A percentile compares a stretch with the other conserved stretches of the same genome.
Conservation (phyloP, 2,888 invertebrate genomes). For the Oligia strigilis region DNA sequence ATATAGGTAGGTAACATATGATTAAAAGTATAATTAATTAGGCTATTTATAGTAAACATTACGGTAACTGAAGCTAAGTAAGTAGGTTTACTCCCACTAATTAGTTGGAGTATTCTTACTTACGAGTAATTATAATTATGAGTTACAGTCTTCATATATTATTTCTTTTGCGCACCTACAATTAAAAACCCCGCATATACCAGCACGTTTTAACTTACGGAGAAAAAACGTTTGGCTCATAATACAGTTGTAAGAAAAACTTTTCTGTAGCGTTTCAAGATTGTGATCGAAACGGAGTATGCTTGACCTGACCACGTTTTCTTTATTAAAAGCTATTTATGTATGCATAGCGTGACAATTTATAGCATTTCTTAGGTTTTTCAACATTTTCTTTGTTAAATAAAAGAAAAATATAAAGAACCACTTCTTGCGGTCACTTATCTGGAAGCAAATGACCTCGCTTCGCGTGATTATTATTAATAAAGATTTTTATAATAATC, state of each 20-base stretch:
- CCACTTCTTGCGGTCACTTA: slow-evolving; percentile 42
- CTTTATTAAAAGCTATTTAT: slow-evolving; percentile 66
- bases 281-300: slow-evolving; percentile 52
- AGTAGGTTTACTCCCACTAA: slow-evolving; percentile 16
- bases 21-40: slow-evolving; percentile 5
- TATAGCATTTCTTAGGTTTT: slow-evolving; percentile 69
- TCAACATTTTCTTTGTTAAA: slow-evolving; percentile 66
- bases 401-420: slow-evolving; percentile 58
- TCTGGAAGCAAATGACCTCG: slow-evolving; percentile 65
- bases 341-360: slow-evolving; percentile 75
- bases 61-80: slow-evolving; percentile 7
- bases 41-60: no score
- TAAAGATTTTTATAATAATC: slow-evolving; percentile 46
- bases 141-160: slow-evolving; percentile 10
- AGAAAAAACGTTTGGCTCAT: slow-evolving; percentile 5
- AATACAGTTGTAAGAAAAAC: slow-evolving; percentile 41
- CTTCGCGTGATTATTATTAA: slow-evolving; percentile 68
- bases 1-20: neutral
- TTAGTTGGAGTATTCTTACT: slow-evolving; percentile 28
- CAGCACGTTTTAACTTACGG: slow-evolving; percentile 3
- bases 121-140: slow-evolving; percentile 21
- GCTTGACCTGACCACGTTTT: slow-evolving; percentile 60
- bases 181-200: slow-evolving; percentile 1
- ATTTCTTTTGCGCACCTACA: slow-evolving; percentile 20
- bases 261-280: slow-evolving; percentile 44